A percentile compares a stretch with the other conserved stretches of the same genome.
phyloP scores from a whole-genome alignment of 2,888 invertebrate species.

The Incurvaria masculella region DNA sequence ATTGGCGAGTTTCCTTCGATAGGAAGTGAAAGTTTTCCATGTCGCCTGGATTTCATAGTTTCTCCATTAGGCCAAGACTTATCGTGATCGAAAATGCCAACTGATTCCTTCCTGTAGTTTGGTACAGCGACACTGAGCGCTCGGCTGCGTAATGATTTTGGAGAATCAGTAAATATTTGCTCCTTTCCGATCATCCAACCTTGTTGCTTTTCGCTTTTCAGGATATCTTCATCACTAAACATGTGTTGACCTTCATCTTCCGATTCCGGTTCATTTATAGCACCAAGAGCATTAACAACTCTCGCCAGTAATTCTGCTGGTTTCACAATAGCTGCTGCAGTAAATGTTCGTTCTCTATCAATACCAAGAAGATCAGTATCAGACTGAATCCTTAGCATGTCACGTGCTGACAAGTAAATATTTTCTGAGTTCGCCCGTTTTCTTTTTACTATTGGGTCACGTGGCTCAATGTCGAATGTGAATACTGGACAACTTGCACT shows the following conservation, averaged over 20 bases:
- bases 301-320: slow-evolving; percentile 73
- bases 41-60: slow-evolving; percentile 51
- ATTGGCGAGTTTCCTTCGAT: slow-evolving; percentile 21
- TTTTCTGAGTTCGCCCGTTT: slow-evolving; percentile 67
- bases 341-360: slow-evolving; percentile 75
- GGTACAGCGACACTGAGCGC: slow-evolving; percentile 61
- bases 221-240: slow-evolving; percentile 70
- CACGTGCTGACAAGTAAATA: slow-evolving; percentile 43
- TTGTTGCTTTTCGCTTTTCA: slow-evolving; percentile 63
- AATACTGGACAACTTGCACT: slow-evolving; percentile 72
- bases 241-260: slow-evolving; percentile 60
- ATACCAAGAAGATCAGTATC: slow-evolving; percentile 77
- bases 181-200: slow-evolving; percentile 56
- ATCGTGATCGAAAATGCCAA: slow-evolving; percentile 45
- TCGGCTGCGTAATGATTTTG: slow-evolving; percentile 47
- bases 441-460: slow-evolving; percentile 44
- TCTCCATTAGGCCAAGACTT: slow-evolving; percentile 69
- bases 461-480: slow-evolving; percentile 57
- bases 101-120: slow-evolving; percentile 40
- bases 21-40: slow-evolving; percentile 43
- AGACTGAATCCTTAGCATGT: slow-evolving; percentile 65
- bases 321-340: slow-evolving; percentile 66
- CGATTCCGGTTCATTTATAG: slow-evolving; percentile 38
- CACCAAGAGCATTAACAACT: slow-evolving; percentile 74
- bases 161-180: slow-evolving; percentile 28